Base-by-base conservation (phyloP, 2,113 vertebrate species). In the Puma concolor region DNA sequence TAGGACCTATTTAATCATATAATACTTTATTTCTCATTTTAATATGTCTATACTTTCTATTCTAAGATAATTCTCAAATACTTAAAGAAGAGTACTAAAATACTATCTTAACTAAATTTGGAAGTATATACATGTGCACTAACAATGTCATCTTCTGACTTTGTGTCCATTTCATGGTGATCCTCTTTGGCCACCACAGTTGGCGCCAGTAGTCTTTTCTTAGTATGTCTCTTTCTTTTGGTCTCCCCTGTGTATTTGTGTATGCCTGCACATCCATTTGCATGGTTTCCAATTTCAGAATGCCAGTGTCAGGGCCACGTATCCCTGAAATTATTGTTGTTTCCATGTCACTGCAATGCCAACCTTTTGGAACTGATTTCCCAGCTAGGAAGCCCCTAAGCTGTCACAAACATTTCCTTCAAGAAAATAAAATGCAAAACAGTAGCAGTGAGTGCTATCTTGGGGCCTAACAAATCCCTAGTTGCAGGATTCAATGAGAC, bases 311-410 rank as follows among this genome's bases (percentile, higher is more conserved):
- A 25, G 29, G 82, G n/a, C 44, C 11, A 29, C 16, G 64, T 38
- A 77, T 72, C 54, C 88, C n/a, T 93, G 21, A 94, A 77, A 54
- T 67, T 66, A 44, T 19, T 86, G 23, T n/a, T 88, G 57, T 88
- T 88, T 95, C 38, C 16, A 23, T 86, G 33, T 80, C 60, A 91
- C 9, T 57, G 36, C 12, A 41, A n/a, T 74, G 66, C 29, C 72
- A 95, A 82, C 12, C 36, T 95, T 87, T 88, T 88, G 77, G 54
- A 95, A 88, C 23, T 98, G 88, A 97, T 88, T 97, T 96, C 74
- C 77, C 13, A 38, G 13, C n/a, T 41, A 44, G 63, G 69, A 96
- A 88, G 4, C 10, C 82, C 67, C 16, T 44, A 17, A 69, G 41
- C 71, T 96, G 48, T 96, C 93, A 96, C 71, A 95, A 89, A 95